Conservation (phyloP, 1,140 invertebrate species). For the Hirudo medicinalis region DNA sequence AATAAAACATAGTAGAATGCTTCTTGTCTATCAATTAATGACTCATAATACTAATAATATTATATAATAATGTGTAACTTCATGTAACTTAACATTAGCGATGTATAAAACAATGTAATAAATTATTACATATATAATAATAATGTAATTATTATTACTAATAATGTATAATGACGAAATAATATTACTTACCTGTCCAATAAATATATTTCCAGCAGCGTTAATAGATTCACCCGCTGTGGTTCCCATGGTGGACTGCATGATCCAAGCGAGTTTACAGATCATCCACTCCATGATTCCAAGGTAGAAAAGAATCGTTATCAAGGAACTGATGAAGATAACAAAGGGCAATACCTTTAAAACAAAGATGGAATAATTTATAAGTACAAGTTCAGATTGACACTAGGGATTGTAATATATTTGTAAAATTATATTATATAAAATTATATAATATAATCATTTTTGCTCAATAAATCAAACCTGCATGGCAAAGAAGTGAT, state of each 20-base stretch:
- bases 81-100: too few relatives aligned
- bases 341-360: constrained; percentile 35
- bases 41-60: background rate
- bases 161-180: background rate
- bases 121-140: background rate
- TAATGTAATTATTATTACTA: background rate
- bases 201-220: constrained; percentile 40
- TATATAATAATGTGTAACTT: background rate
- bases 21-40: background rate
- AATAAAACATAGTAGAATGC: background rate
- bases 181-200: constrained; percentile 33
- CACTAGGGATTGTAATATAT: background rate
- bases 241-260: constrained; percentile 33
- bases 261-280: constrained; percentile 48
- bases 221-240: constrained; percentile 35
- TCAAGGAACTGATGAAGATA: constrained; percentile 34
- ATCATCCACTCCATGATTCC: constrained; percentile 46
- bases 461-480: too few relatives aligned
- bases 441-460: too few relatives aligned
- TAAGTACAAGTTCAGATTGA: background rate
- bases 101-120: too few relatives aligned
- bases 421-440: too few relatives aligned
- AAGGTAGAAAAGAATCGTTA: constrained; percentile 37
- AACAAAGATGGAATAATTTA: background rate
- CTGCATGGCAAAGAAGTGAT: constrained; percentile 33